phyloP scores from a whole-genome alignment of 1,140 invertebrate genomes.

The Sarcophaga bullata region DNA sequence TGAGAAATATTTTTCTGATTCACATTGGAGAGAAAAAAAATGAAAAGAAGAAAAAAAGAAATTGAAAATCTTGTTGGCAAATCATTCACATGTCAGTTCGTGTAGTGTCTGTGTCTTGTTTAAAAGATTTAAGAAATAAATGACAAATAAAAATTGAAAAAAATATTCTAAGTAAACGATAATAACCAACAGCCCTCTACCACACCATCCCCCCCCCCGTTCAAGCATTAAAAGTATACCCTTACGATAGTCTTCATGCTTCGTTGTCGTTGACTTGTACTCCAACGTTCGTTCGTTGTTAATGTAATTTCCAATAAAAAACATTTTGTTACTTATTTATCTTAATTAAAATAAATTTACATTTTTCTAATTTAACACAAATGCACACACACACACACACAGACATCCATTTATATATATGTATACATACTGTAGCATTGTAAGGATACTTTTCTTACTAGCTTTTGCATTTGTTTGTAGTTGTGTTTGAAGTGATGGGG shows the following conservation, averaged over 20 bases:
- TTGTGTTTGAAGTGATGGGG: constrained; percentile 38
- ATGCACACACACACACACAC: not conserved
- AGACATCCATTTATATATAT: not conserved
- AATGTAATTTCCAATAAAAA: constrained; percentile 65
- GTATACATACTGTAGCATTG: not conserved
- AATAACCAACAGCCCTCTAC: too few relatives aligned
- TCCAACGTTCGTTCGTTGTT: constrained; percentile 57
- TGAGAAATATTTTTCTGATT: not conserved
- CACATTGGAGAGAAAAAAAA: not conserved
- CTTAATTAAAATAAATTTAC: constrained; percentile 67
- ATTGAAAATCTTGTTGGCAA: constrained; percentile 13
- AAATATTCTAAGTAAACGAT: too few relatives aligned
- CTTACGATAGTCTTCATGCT: not conserved
- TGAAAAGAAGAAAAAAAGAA: not conserved
- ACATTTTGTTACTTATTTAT: constrained; percentile 66
- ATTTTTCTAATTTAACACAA: constrained; percentile 65
- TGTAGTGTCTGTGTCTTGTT: constrained; percentile 24
- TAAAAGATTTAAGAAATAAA: constrained; percentile 46
- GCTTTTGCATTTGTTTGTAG: not conserved
- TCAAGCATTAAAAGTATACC: too few relatives aligned
- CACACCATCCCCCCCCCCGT: too few relatives aligned
- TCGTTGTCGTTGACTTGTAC: constrained; percentile 44
- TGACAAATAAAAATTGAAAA: too few relatives aligned
- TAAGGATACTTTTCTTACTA: not conserved
- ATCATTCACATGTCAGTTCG: constrained; percentile 23